Conservation (phyloP, 2,888 invertebrate genomes). For the Sabatieria punctata region DNA sequence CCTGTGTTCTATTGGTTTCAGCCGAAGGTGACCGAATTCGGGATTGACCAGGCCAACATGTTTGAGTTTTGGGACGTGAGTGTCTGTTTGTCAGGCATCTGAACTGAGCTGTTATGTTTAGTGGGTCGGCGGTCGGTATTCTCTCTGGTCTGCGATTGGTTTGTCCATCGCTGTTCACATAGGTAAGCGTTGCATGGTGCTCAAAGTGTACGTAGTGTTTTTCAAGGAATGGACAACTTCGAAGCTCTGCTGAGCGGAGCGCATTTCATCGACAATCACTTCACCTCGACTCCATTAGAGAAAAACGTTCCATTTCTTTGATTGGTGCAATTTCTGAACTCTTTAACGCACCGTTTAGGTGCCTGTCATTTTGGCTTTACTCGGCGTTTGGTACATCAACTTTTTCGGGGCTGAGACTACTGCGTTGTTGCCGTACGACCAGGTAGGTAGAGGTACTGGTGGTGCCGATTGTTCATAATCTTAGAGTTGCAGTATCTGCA, state of each 20-base stretch:
- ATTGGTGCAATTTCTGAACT: background rate
- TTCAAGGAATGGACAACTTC: slow-evolving; percentile 63
- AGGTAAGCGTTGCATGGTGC: slow-evolving; percentile 48
- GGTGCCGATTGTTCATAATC: background rate
- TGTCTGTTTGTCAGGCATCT: slow-evolving; percentile 13
- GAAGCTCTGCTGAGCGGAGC: slow-evolving; percentile 76
- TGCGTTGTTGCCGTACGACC: slow-evolving; percentile 90
- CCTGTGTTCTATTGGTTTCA: slow-evolving; percentile 7
- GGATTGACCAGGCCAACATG: slow-evolving; percentile 91
- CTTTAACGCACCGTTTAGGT: slow-evolving; percentile 42
- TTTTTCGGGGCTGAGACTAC: slow-evolving; percentile 89
- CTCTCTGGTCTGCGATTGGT: slow-evolving; percentile 97
- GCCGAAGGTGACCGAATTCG: slow-evolving; percentile 82
- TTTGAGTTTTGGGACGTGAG: slow-evolving; percentile 93
- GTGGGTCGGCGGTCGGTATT: slow-evolving; percentile 96
- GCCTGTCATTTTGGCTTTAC: slow-evolving; percentile 73
- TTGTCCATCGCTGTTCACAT: slow-evolving; percentile 79
- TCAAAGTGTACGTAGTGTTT: background rate
- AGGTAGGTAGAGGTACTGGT: too few relatives aligned
- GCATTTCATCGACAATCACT: slow-evolving; percentile 83
- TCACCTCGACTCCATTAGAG: slow-evolving; percentile 61
- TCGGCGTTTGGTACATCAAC: slow-evolving; percentile 77
- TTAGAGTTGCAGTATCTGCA: slow-evolving; percentile 53
- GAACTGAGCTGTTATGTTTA: slow-evolving; percentile 21
- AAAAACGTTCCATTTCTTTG: slow-evolving; percentile 50